Base-by-base conservation (phyloP, 2,113 vertebrate species). In the Oryzias melastigma region DNA sequence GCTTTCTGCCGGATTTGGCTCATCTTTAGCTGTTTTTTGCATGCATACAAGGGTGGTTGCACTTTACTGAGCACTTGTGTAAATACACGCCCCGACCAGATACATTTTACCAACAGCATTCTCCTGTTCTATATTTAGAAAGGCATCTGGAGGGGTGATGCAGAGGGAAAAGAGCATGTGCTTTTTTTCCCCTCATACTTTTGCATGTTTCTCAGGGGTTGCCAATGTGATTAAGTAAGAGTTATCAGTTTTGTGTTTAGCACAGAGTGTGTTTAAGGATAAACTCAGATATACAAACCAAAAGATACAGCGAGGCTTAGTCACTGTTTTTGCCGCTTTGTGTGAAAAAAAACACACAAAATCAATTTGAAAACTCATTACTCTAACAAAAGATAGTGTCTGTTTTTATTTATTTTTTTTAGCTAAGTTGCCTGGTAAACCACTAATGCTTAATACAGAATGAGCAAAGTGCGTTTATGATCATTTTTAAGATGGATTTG, bases 91-190 rank as follows among this genome's bases (percentile, higher is more conserved):
- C 48, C 27, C 45, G 58, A 66, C 50, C 75, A 77, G 70, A 81
- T 65, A 78, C 51, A 49, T 77, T 80, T 72, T 69, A 80, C 67
- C 78, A 77, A 73, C 65, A 73, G 75, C 17, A 64, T 62, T 86
- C 53, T 61, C 68, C 65, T 77, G 74, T 41, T 52, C 85, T 91
- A 91, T 85, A 85, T 89, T 89, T 91, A 92, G 90, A 91, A 91
- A 50, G 91, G 90, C 83, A 89, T 91, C 82, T 90, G 87, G 85
- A 89, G 71, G 71, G 80, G 74, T 83, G 83, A 84, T 85, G 85
- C 57, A 49, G 65, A 58, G 71, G 68, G 73, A 80, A 73, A 18
- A 59, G 61, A 20, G 58, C 55, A 49, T 63, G 46, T 52, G 8
- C 25, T 64, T 35, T 60, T 62, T 61, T 10, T 10, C 8, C 29